A percentile compares a stretch with the other conserved stretches of the same genome.
Conservation (phyloP, 2,888 invertebrate species). For the Agrilus mali region DNA sequence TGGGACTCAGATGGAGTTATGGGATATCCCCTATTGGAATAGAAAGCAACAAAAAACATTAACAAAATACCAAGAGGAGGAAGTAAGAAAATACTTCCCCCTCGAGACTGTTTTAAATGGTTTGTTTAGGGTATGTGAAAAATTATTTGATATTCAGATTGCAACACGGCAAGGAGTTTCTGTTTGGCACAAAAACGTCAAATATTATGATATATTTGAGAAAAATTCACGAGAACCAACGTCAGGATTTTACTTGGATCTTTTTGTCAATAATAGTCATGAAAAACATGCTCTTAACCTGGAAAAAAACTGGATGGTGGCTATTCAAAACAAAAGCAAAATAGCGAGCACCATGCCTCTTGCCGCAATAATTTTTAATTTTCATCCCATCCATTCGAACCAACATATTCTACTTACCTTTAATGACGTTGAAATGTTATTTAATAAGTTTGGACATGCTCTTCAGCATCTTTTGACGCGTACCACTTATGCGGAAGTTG, state of each 20-base stretch:
- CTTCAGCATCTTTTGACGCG: constrained; percentile 77
- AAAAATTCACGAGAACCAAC: constrained; percentile 48
- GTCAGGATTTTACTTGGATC: constrained; percentile 79
- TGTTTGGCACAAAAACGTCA: constrained; percentile 78
- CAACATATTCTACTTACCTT: constrained; percentile 62
- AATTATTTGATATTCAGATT: constrained; percentile 66
- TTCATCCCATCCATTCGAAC: constrained; percentile 49
- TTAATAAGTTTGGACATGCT: constrained; percentile 77
- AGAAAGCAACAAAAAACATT: constrained; percentile 57
- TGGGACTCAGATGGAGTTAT: constrained; percentile 50
- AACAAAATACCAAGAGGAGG: constrained; percentile 57
- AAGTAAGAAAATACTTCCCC: constrained; percentile 71
- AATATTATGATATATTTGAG: constrained; percentile 70
- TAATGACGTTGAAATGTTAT: constrained; percentile 61
- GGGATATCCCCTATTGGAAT: constrained; percentile 84
- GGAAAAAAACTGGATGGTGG: constrained; percentile 64
- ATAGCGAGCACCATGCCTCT: constrained; percentile 55
- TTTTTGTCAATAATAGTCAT: constrained; percentile 50
- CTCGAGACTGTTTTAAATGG: constrained; percentile 66
- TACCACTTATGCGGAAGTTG: constrained; percentile 69
- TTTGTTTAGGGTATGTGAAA: constrained; percentile 61
- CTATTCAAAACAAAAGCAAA: constrained; percentile 60
- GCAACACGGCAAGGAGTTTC: constrained; percentile 51
- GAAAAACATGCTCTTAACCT: constrained; percentile 48
- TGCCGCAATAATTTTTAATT: constrained; percentile 74